A percentile compares a stretch with the other conserved stretches of the same genome.
These are phyloP conservation scores for Caranx melampygus DNA, from an alignment of 2,113 vertebrate species.

Conservation along the genomic window DNA sequence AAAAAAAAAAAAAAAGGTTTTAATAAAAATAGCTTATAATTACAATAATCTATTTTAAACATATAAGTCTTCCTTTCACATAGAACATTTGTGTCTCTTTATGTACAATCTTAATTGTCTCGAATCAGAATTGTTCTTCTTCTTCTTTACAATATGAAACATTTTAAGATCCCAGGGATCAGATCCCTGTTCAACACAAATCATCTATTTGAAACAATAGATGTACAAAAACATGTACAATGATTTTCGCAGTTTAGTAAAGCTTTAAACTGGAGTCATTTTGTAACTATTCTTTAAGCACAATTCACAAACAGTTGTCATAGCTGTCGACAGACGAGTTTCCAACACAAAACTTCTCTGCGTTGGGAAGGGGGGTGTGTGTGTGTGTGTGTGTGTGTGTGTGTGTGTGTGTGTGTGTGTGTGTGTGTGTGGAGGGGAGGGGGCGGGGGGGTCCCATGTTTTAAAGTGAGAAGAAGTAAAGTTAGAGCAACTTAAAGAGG, in stretches of 20 bases:
- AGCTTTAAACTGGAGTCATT: conserved; percentile 90
- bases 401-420: too few species aligned
- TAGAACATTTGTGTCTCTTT: conserved; percentile 96
- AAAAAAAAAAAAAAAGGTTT: conserved; percentile 81
- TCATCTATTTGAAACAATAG: conserved; percentile 99
- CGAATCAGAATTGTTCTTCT: conserved; percentile 87
- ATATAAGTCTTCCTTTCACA: conserved; percentile 94
- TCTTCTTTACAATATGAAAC: conserved; percentile 97
- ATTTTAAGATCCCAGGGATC: conserved; percentile 87
- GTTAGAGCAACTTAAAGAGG: conserved; percentile 39
- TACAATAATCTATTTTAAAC: conserved; percentile 99
- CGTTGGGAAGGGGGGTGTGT: too few species aligned
- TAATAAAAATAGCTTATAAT: conserved; percentile 99
- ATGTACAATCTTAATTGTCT: conserved; percentile 94
- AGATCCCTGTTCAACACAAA: conserved; percentile 90
- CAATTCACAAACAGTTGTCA: conserved; percentile 70
- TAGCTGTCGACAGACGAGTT: conserved; percentile 51
- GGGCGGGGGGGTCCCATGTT: conserved; percentile 28
- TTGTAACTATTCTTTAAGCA: conserved; percentile 83
- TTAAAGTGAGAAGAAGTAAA: conserved; percentile 30
- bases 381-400: too few species aligned
- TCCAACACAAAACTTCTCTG: conserved; percentile 37
- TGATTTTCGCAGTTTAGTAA: conserved; percentile 92
- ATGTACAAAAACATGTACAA: conserved; percentile 91
- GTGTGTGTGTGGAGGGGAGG: too few species aligned